Base-by-base conservation (phyloP, 2,888 invertebrate genomes). In the Pedicia rivosa region DNA sequence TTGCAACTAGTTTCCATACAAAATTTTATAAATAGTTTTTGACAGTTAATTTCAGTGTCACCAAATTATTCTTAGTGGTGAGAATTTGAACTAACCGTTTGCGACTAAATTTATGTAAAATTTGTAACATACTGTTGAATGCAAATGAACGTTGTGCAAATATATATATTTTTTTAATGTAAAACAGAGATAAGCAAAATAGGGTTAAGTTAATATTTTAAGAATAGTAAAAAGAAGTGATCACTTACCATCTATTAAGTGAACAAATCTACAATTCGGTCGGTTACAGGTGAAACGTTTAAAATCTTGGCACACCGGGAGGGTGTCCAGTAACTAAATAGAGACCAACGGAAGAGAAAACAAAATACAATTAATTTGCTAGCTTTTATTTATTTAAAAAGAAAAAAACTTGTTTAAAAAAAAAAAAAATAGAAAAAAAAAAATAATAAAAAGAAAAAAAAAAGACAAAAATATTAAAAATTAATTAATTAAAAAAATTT, bases 241-340 rank as follows among this genome's bases (percentile, higher is more conserved):
- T 24, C 53, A 64, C 74, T 70, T 66, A 91, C 91, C 90, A 79
- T 90, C 87, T 73, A 84, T 79, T 70, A 91, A 80, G 80, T 91
- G 91, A 74, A 91, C 86, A 75, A 88, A 90, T 79, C 87, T 88
- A 84, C 91, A 91, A 77, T 87, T 84, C 70, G 82, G 78, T 76
- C 90, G 80, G 72, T 80, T 81, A 76, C 88, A 90, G 70, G 84
- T 81, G 73, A 88, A 87, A 70, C 83, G 82, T 82, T 90, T 94
- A 92, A 91, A 92, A 92, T 90, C 94, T 87, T 87, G 91, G 92
- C 87, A 94, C 82, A 90, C 91, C 87, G 82, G 92, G 88, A 88
- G 91, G 90, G 87, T 94, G 91, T 88, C 92, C 91, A 88, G 92
- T 87, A 91, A 92, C 92, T 94, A 84, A 59, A 83, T 80, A 29